These are phyloP conservation scores for Portunus trituberculatus DNA, from an alignment of 1,140 invertebrate species.

Conservation along the genomic window DNA sequence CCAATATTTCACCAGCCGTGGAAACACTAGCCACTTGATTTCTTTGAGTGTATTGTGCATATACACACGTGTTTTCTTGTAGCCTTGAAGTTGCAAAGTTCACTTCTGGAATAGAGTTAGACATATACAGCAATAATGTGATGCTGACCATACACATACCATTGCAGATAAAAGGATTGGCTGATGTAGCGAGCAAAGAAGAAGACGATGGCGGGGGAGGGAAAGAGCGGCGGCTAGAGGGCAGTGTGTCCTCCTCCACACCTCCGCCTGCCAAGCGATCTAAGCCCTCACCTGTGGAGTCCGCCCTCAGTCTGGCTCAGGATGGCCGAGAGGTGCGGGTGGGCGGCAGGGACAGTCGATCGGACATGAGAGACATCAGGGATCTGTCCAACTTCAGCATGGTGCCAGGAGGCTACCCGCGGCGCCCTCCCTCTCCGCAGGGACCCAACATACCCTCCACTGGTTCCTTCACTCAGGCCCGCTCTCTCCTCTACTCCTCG, in stretches of 20 bases:
- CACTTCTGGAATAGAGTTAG: too few relatives aligned
- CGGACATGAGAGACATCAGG: conserved; percentile 66
- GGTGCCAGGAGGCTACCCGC: conserved; percentile 57
- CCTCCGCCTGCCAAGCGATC: conserved; percentile 71
- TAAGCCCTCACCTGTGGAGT: conserved; percentile 70
- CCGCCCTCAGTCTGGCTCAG: conserved; percentile 14
- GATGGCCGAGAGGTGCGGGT: conserved; percentile 54
- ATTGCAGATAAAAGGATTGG: conserved; percentile 87
- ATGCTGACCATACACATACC: too few relatives aligned
- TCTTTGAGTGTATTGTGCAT: neutral
- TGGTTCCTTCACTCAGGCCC: conserved; percentile 57
- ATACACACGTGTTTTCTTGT: neutral
- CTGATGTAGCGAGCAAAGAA: conserved; percentile 85
- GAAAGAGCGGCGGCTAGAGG: conserved; percentile 61
- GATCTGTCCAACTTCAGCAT: conserved; percentile 65
- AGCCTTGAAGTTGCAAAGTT: neutral
- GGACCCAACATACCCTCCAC: conserved; percentile 51
- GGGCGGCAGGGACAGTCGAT: conserved; percentile 38
- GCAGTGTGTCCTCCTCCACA: conserved; percentile 60
- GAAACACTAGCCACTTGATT: too few relatives aligned
- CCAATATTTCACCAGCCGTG: too few relatives aligned
- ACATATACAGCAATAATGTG: too few relatives aligned
- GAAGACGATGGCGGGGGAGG: conserved; percentile 75
- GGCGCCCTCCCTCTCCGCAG: conserved; percentile 62
- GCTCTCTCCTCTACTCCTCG: conserved; percentile 73